Conservation (phyloP, 2,888 invertebrate genomes). For the Mythimna impura region DNA sequence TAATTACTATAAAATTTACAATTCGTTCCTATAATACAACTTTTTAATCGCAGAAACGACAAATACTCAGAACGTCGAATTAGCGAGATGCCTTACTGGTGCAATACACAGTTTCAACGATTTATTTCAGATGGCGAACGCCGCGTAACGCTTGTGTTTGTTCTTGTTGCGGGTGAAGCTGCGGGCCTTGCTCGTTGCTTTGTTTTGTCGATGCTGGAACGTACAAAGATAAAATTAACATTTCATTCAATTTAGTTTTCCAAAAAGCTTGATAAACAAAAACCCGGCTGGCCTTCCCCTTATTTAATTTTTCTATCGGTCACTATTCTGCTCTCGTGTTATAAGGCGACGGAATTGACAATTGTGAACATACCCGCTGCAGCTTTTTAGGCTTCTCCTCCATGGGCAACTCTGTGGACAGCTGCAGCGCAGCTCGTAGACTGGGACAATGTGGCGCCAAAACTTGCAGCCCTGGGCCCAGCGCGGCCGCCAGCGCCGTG, state of each 20-base stretch:
- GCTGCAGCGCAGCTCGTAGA: not conserved
- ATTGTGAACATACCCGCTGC: not conserved
- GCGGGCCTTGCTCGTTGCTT: conserved; percentile 97
- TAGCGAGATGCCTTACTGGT: not conserved
- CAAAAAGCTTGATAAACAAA: not conserved
- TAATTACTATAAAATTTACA: not conserved
- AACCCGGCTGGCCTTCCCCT: not conserved
- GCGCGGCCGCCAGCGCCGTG: not conserved
- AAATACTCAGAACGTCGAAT: not conserved
- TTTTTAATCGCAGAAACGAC: not conserved
- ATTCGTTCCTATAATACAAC: not conserved
- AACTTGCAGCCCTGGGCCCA: not conserved
- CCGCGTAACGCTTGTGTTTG: conserved; percentile 95
- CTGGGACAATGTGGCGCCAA: not conserved
- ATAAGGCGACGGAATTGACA: no score
- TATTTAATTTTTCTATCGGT: conserved; percentile 94
- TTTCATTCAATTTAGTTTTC: not conserved
- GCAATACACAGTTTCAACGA: not conserved
- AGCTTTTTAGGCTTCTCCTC: not conserved
- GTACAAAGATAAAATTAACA: not conserved
- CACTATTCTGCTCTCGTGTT: conserved; percentile 93
- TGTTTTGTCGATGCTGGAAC: conserved; percentile 95
- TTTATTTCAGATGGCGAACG: not conserved
- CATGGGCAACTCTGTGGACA: not conserved
- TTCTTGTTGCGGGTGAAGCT: conserved; percentile 96